Base-by-base conservation (phyloP, 2,797 vertebrate genomes). In the Sebastes aleutianus region DNA sequence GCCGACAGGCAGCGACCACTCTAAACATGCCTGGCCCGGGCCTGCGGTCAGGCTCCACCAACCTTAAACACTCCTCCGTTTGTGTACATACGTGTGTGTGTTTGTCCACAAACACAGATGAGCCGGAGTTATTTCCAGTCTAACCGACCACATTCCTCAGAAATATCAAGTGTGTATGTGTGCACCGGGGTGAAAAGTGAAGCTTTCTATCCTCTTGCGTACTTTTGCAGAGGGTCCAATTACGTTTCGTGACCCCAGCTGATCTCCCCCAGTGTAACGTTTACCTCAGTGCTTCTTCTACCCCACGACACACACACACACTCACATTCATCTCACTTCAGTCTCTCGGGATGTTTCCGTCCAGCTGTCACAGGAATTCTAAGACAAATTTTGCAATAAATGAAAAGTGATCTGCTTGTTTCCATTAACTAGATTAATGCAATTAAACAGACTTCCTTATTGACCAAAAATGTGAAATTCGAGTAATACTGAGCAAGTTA, bases 21-120 rank as follows among this genome's bases (percentile, higher is more conserved):
- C 83, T 13, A 58, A 87, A 83, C 88, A 79, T 24, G 74, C 58
- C 76, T 8, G 80, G 59, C 26, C 61, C 9, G 18, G 29, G 54
- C 47, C 72, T 31, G 80, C 6, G 78, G 72, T 27, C 27, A 72
- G 72, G 77, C 79, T 74, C 70, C 24, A 14, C 32, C 61, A 34
- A 73, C 78, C 67, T 82, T 50, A 77, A 85, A 86, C 87, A 86
- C 86, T 61, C 70, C 62, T 74, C 77, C 24, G 18, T 78, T 79
- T 87, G 85, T 88, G 83, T 77, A 64, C 70, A 57, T 74, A 26
- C 12, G 32, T 36, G 65, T 57, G 71, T 65, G 78, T 78, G 74
- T 88, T 79, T 88, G 87, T 87, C 72, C 62, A 79, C 83, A 83
- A 78, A 91, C 83, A 92, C 77, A 86, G 85, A 91, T 74, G 84